Evolutionary conservation across 2,888 invertebrate species (phyloP), one percentile per base, ranked within the genome.

Genomic region (Cheilosia grossa): DNA sequence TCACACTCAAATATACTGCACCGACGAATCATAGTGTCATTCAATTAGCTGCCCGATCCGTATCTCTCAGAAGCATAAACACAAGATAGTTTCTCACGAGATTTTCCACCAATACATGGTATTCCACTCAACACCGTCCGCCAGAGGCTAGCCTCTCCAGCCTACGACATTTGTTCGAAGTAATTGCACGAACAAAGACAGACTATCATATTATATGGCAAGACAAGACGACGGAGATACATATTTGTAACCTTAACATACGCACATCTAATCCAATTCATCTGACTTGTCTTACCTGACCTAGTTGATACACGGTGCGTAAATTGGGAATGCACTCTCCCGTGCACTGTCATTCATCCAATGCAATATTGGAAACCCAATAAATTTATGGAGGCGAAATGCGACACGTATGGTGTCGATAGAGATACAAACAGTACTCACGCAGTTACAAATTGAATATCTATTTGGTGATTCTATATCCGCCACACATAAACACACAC

Each of bases 271-370:
- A 67, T 59, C 54, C 61, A 64, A 77, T 80, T 74, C n/a, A 82
- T 78, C 78, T 53, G 66, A 70, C 70, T 69, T 78, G 77, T 61
- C 63, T 69, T 10, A 64, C 58, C 73, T 80, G 83, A 80, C 83
- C 83, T 58, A 85, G 80, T 75, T 80, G 83, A 67, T 80, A 80
- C 44, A 49, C 72, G 15, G 80, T 85, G 83, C 83, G 83, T 85
- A 70, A 85, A 80, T 80, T 64, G 75, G 83, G 80, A 85, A 83
- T 80, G 70, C 73, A 69, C 82, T 67, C 69, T 75, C 64, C 75
- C 69, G 75, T 69, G 13, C 13, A 42, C 69, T 64, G 74, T 51
- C 81, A 81, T 64, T 27, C 37, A 66, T 75, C 82, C 19, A 75
- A 30, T 2, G 75, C 70, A 70, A 70, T 51, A 24, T 70, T 70